Conservation (phyloP, 2,888 invertebrate genomes). For the Stenichneumon culpator region DNA sequence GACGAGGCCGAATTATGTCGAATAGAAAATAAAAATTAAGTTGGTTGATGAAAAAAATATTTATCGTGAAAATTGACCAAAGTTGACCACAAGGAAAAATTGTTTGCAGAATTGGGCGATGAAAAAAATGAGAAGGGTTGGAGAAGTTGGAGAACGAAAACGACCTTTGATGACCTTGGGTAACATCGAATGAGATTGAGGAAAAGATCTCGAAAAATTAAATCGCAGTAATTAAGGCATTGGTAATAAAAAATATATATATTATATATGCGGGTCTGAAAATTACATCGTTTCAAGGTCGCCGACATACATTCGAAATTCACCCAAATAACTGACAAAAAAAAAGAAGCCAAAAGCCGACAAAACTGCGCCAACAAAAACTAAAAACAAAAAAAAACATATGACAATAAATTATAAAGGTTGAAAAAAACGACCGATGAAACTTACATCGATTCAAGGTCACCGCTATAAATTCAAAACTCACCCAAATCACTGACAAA, state of each 20-base stretch:
- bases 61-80: neutral
- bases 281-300: too few relatives aligned
- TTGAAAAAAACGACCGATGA: too few relatives aligned
- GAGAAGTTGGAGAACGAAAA: neutral
- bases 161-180: neutral
- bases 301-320: too few relatives aligned
- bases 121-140: neutral
- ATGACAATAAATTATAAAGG: too few relatives aligned
- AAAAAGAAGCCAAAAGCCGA: neutral
- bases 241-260: neutral
- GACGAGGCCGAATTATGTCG: neutral
- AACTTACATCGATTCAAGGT: too few relatives aligned
- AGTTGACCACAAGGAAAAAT: neutral
- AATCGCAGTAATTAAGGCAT: neutral
- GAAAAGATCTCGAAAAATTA: too few relatives aligned
- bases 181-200: neutral
- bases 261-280: too few relatives aligned
- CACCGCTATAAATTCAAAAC: too few relatives aligned
- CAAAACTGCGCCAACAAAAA: neutral
- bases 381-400: too few relatives aligned
- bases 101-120: too few relatives aligned
- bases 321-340: neutral
- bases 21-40: neutral
- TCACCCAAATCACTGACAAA: neutral
- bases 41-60: neutral